Conservation (phyloP, 1,140 invertebrate genomes). For the Leptinotarsa lineolata region DNA sequence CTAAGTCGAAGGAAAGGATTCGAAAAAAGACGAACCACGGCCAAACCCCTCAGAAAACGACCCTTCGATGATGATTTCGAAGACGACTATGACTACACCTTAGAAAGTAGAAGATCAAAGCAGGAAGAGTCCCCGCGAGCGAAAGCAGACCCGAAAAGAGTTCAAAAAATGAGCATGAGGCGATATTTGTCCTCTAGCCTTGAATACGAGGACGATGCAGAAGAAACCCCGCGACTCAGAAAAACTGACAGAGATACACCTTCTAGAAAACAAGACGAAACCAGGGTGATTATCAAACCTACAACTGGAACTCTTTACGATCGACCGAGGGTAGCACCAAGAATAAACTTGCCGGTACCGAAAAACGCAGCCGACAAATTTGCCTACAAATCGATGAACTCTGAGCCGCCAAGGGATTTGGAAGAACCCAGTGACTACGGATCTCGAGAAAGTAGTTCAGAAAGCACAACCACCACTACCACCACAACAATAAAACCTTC, state of each 20-base stretch:
- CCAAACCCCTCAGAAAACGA: slow-evolving; percentile 24
- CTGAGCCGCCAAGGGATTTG: not conserved
- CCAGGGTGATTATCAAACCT: slow-evolving; percentile 44
- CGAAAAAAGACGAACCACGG: slow-evolving; percentile 20
- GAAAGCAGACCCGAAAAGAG: slow-evolving; percentile 21
- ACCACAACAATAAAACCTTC: slow-evolving; percentile 30
- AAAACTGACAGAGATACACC: slow-evolving; percentile 42
- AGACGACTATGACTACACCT: not conserved
- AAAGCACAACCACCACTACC: slow-evolving; percentile 30
- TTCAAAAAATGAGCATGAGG: slow-evolving; percentile 30
- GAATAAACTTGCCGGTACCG: slow-evolving; percentile 78
- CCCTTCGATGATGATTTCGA: slow-evolving; percentile 25
- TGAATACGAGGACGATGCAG: slow-evolving; percentile 36
- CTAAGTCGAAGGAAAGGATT: slow-evolving; percentile 35
- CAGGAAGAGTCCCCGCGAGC: not conserved
- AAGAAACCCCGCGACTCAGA: slow-evolving; percentile 35
- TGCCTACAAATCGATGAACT: slow-evolving; percentile 61
- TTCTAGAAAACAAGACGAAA: slow-evolving; percentile 46
- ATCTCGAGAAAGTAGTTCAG: slow-evolving; percentile 34
- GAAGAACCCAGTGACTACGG: slow-evolving; percentile 29
- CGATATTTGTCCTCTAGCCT: not conserved
- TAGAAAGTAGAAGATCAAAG: not conserved
- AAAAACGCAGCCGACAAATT: slow-evolving; percentile 74
- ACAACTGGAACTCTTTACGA: slow-evolving; percentile 65
- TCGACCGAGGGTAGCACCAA: slow-evolving; percentile 72